Base-by-base conservation (phyloP, 2,888 invertebrate species). In the Athripsodes cinereus region DNA sequence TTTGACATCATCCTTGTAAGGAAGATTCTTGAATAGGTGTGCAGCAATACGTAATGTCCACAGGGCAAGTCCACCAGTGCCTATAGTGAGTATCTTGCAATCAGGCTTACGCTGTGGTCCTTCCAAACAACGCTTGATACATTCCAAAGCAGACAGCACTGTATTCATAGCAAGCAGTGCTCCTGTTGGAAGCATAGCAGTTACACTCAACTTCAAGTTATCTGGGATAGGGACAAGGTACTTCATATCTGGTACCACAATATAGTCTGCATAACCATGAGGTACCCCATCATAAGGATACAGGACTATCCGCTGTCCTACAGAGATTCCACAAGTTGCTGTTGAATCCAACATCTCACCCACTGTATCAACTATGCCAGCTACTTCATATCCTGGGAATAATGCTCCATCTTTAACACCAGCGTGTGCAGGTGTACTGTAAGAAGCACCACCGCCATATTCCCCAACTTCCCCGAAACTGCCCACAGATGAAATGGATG, bases 161-260 rank as follows among this genome's bases (percentile, higher is more conserved):
- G 95, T 92, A 69, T 91, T 93, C 81, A 92, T 91, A 0, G 96
- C 96, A 61, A 94, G 79, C 8, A 96, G 79, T 0, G 94, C 96
- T 0, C 96, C 95, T 26, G 94, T 92, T 0, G 96, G 96, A 62
- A 96, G 74, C 90, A 95, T 95, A 1, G 96, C 92, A 0, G 95
- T 96, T 6, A 96, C 88, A 69, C 92, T 90, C 67, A 96, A 76
- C 1, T 88, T 82, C 69, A 96, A 77, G 62, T 77, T 75, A 51
- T 89, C 88, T 0, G 96, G 96, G 21, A 96, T 81, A 62, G 91
- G 90, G 50, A 96, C 88, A 60, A 96, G 78, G 68, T 90, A 90
- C 66, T 89, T 85, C 62, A 94, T 80, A 68, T 94, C 91, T 1
- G 91, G 88, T n/a, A 96, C 92, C 20, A 91, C 88, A 66, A 96